Evolutionary conservation across 2,888 invertebrate genomes (phyloP).

Genomic region (Drosophila hamatofila): DNA sequence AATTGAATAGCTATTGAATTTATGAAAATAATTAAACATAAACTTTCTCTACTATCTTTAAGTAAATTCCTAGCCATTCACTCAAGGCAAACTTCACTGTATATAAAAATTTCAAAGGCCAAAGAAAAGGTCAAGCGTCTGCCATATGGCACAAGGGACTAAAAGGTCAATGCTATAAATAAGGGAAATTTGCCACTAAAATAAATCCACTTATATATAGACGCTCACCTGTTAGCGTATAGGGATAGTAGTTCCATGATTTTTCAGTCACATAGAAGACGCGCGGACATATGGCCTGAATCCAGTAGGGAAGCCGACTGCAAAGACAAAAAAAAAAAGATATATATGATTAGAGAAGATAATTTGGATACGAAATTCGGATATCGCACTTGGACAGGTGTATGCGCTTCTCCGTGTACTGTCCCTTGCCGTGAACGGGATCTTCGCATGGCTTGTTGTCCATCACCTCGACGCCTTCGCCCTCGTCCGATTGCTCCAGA

Average conservation of each 20-base stretch:
- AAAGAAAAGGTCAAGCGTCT: conserved; percentile 4
- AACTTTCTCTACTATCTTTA: background rate
- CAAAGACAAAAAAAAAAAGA: background rate
- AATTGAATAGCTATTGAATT: background rate
- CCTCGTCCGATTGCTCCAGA: conserved; percentile 94
- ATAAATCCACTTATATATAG: background rate
- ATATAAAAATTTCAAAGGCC: background rate
- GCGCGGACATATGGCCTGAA: conserved; percentile 94
- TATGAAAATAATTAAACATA: background rate
- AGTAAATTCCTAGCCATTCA: background rate
- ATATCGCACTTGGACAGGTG: conserved; percentile 91
- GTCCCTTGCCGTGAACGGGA: conserved; percentile 92
- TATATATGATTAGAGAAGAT: background rate
- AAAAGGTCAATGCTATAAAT: background rate
- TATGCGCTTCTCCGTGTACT: conserved; percentile 95
- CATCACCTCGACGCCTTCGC: conserved; percentile 96
- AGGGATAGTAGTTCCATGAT: conserved; percentile 98
- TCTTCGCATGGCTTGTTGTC: conserved; percentile 93
- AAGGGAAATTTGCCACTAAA: background rate
- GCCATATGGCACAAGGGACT: conserved; percentile 48
- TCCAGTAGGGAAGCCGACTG: conserved; percentile 94
- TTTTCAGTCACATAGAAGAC: conserved; percentile 97
- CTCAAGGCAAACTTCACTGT: background rate
- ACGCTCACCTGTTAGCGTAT: conserved; percentile 91
- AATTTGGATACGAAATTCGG: background rate